Evolutionary conservation across 2,888 invertebrate species (phyloP), one percentile per base, ranked within the genome.

Genomic region (Frankliniella intonsa): DNA sequence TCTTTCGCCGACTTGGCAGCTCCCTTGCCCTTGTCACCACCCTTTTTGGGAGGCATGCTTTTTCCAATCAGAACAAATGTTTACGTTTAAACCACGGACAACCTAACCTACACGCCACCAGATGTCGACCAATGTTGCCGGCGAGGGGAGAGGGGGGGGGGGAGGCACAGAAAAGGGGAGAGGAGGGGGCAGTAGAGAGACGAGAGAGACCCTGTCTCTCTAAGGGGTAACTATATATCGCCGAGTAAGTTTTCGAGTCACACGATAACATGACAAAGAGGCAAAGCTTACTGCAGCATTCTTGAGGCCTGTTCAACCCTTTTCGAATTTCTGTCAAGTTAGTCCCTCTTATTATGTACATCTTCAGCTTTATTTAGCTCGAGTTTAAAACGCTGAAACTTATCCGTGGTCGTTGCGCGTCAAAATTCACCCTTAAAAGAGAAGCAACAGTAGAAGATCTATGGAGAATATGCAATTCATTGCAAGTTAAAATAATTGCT

Each of bases 21-120:
- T 82, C 87, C 88, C 84, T 88, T 89, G 12, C 87, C 89, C 82
- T 89, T 89, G 82, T 89, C 89, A 50, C 91, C 87, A 85, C 89
- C 91, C 86, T 94, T 94, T 88, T 94, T 94, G 0, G 94, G 94
- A 76, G 94, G 93, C 94, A 94, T 94, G 86, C 81, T 50, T 27
- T 19, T 50, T 27, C 8, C 19, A 80, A 25, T 7, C 22, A 1
- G 25, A 25, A 7, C 11, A 12, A 9, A n/a, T 76, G 69, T 76
- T 76, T 22, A 76, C 25, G 25, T 25, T 76, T 25, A 25, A 5
- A 76, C 1, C 69, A 22, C 12, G 5, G 69, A 9, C 22, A 76
- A 76, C 69, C 8, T 76, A 76, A 76, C 69, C 69, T 76, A 9
- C 55, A 12, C 3, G 55, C 14, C 7, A 7, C 1, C 62, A 62